phyloP scores from a whole-genome alignment of 2,113 vertebrate genomes.

The Myotis brandtii region DNA sequence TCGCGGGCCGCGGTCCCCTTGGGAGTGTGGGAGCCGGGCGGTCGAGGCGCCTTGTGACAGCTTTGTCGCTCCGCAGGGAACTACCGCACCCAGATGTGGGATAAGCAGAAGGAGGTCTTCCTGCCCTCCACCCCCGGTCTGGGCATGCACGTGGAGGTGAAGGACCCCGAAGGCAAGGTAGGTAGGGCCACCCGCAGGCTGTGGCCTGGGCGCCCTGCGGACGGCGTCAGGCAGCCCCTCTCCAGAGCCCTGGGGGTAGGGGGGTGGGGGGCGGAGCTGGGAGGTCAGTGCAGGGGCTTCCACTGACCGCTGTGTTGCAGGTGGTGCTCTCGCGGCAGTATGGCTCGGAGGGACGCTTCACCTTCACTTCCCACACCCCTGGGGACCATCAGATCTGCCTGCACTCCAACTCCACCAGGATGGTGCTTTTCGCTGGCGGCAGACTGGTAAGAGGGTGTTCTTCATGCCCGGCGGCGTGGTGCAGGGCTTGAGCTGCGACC shows the following conservation, averaged over 20 bases:
- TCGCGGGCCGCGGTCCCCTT: neutral
- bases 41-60: neutral
- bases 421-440: constrained; percentile 94
- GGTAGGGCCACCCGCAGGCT: constrained; percentile 78
- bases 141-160: constrained; percentile 97
- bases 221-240: neutral
- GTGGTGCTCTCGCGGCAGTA: constrained; percentile 95
- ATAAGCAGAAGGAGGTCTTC: constrained; percentile 91
- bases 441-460: constrained; percentile 89
- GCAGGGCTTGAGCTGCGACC: too few relatives aligned
- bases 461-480: neutral
- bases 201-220: neutral
- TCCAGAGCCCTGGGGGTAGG: neutral
- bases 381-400: constrained; percentile 98
- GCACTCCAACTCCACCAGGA: constrained; percentile 97
- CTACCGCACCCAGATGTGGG: constrained; percentile 96
- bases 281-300: neutral
- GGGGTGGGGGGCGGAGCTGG: too few relatives aligned
- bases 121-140: constrained; percentile 94
- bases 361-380: constrained; percentile 96
- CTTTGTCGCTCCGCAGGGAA: constrained; percentile 87
- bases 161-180: constrained; percentile 96
- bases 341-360: constrained; percentile 95
- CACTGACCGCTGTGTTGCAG: constrained; percentile 76
- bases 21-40: neutral